Evolutionary conservation across 1,140 invertebrate genomes (phyloP).

Genomic region (Drosophila busckii): DNA sequence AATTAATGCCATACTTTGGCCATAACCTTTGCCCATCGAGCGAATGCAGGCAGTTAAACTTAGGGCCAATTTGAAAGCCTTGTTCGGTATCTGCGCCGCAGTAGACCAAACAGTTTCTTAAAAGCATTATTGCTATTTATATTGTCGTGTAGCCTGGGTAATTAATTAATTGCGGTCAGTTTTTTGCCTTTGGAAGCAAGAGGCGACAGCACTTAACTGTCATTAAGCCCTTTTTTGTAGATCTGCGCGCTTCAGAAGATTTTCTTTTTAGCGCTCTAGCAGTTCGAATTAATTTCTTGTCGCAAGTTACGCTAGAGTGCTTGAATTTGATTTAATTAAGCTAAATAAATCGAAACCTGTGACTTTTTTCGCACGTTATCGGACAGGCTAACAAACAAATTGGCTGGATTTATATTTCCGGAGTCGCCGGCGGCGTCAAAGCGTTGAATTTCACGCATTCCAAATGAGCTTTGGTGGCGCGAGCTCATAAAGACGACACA

Average conservation of each 20-base stretch:
- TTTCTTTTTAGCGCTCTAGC: slow-evolving; percentile 16
- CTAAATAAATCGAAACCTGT: slow-evolving; percentile 49
- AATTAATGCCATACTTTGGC: slow-evolving; percentile 35
- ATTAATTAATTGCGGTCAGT: slow-evolving; percentile 74
- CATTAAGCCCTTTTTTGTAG: slow-evolving; percentile 52
- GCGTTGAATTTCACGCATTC: slow-evolving; percentile 57
- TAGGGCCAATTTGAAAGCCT: no score
- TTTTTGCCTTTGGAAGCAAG: slow-evolving; percentile 29
- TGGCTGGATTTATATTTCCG: neutral
- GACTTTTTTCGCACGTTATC: slow-evolving; percentile 4
- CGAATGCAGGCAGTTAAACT: no score
- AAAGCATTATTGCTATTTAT: slow-evolving; percentile 59
- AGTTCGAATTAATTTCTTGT: slow-evolving; percentile 64
- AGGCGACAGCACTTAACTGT: slow-evolving; percentile 52
- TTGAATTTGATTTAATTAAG: slow-evolving; percentile 39
- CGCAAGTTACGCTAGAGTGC: slow-evolving; percentile 41
- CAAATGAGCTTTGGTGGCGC: slow-evolving; percentile 46
- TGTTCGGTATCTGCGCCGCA: no score
- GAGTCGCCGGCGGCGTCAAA: neutral
- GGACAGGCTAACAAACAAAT: neutral
- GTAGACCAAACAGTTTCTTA: slow-evolving; percentile 31
- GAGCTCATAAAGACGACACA: slow-evolving; percentile 47
- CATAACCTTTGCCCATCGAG: no score
- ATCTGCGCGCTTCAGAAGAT: neutral
- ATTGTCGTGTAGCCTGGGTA: slow-evolving; percentile 39